These are phyloP conservation scores for Orgyia antiqua DNA, from an alignment of 2,888 invertebrate genomes.

Conservation along the genomic window DNA sequence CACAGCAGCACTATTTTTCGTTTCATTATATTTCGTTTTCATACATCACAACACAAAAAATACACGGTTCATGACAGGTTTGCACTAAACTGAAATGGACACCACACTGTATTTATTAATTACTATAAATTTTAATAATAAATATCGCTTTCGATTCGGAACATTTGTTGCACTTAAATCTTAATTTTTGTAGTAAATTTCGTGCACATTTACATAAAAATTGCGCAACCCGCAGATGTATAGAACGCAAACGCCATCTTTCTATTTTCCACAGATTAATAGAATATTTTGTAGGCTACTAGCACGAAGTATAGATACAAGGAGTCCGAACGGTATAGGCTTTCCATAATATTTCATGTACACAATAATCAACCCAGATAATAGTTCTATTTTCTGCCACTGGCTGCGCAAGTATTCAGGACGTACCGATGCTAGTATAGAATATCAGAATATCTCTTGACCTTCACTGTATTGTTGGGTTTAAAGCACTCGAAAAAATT, in stretches of 20 bases:
- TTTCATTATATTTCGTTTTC: conserved; percentile 71
- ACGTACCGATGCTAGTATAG: background rate
- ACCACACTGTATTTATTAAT: conserved; percentile 41
- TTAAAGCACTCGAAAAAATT: no score
- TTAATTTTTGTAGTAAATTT: conserved; percentile 52
- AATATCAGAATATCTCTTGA: background rate
- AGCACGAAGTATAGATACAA: no score
- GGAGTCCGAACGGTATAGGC: no score
- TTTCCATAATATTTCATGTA: no score
- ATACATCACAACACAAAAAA: conserved; percentile 71
- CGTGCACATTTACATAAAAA: conserved; percentile 71
- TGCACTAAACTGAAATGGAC: conserved; percentile 46
- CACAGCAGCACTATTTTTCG: conserved; percentile 65
- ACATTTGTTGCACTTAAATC: conserved; percentile 48
- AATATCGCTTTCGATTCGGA: conserved; percentile 44
- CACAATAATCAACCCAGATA: no score
- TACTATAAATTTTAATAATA: conserved; percentile 40
- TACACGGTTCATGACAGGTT: conserved; percentile 72
- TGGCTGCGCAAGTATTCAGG: no score
- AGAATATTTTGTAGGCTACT: conserved; percentile 10
- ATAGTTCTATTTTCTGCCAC: no score
- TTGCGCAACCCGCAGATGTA: conserved; percentile 77
- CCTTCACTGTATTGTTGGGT: no score
- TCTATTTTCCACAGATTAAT: conserved; percentile 57
- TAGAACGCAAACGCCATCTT: no score